Evolutionary conservation across 2,797 vertebrate species (phyloP).

Genomic region (Aulostomus chinensis): DNA sequence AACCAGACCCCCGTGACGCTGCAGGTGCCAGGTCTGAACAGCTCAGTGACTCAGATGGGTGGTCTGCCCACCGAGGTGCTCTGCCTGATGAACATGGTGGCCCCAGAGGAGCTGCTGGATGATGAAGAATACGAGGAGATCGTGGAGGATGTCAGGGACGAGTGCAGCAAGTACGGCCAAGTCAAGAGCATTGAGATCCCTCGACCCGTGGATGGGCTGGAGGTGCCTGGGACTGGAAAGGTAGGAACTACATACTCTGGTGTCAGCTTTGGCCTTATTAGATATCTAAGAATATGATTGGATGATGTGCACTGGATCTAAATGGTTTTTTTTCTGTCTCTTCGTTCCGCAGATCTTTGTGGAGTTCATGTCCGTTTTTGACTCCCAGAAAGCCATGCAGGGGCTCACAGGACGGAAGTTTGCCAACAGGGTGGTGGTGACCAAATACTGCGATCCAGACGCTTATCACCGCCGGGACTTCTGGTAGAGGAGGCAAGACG

Average conservation of each 20-base stretch:
- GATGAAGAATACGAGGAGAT: constrained; percentile 96
- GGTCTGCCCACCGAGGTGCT: constrained; percentile 92
- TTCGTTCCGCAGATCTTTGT: constrained; percentile 85
- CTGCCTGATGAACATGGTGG: constrained; percentile 97
- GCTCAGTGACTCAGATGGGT: constrained; percentile 91
- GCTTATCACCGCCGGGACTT: constrained; percentile 95
- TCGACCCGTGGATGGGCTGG: constrained; percentile 90
- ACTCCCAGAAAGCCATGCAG: constrained; percentile 98
- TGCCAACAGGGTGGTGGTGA: constrained; percentile 95
- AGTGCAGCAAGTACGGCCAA: constrained; percentile 93
- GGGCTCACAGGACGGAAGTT: constrained; percentile 94
- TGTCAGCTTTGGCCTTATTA: too few species aligned
- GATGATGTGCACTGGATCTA: too few species aligned
- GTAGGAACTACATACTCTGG: too few species aligned
- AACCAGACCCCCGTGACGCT: constrained; percentile 95
- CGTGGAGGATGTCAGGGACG: constrained; percentile 90
- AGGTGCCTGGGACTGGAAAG: constrained; percentile 93
- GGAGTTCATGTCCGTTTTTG: constrained; percentile 93
- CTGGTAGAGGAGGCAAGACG: constrained; percentile 81
- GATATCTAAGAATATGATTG: too few species aligned
- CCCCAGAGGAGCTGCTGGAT: constrained; percentile 91
- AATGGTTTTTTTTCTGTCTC: not conserved
- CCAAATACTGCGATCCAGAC: constrained; percentile 95
- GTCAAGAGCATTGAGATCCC: constrained; percentile 96
- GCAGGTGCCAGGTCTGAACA: constrained; percentile 93